Evolutionary conservation across 2,888 invertebrate genomes (phyloP).

Genomic region (Chironomus tentans): DNA sequence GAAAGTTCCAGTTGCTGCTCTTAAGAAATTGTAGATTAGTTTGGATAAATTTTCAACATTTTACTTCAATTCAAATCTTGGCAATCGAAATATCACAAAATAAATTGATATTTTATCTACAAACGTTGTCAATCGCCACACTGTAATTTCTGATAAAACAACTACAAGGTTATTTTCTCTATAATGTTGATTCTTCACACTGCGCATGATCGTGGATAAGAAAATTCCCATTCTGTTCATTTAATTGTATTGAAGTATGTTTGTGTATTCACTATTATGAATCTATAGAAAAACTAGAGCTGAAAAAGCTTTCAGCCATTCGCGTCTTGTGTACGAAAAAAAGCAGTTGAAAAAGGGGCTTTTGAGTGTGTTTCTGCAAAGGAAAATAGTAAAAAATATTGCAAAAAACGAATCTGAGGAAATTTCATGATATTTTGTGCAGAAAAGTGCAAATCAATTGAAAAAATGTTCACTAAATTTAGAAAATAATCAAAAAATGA

Average conservation of each 20-base stretch:
- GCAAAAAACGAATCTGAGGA: neutral
- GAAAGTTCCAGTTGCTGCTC: too few relatives aligned
- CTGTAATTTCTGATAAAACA: neutral
- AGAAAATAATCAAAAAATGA: neutral
- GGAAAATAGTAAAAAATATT: neutral
- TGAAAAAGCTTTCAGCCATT: constrained; percentile 17
- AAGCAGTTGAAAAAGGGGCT: constrained; percentile 10
- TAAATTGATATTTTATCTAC: neutral
- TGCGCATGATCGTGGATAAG: neutral
- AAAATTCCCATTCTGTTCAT: neutral
- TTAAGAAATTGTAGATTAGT: too few relatives aligned
- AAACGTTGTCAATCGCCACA: neutral
- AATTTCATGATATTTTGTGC: neutral
- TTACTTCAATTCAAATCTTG: too few relatives aligned
- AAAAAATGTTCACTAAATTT: neutral
- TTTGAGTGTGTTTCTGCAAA: neutral
- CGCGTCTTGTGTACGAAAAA: constrained; percentile 24
- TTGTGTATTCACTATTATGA: constrained; percentile 6
- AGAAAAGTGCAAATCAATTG: neutral
- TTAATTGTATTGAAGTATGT: neutral
- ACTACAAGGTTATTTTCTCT: neutral
- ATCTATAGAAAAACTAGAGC: constrained; percentile 15
- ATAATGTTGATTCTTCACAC: neutral
- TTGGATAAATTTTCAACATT: too few relatives aligned
- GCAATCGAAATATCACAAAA: too few relatives aligned